Percentiles rank a stretch among this genome's conserved stretches.
Evolutionary conservation across 2,113 vertebrate genomes (phyloP).

Genomic region (Tautogolabrus adspersus): DNA sequence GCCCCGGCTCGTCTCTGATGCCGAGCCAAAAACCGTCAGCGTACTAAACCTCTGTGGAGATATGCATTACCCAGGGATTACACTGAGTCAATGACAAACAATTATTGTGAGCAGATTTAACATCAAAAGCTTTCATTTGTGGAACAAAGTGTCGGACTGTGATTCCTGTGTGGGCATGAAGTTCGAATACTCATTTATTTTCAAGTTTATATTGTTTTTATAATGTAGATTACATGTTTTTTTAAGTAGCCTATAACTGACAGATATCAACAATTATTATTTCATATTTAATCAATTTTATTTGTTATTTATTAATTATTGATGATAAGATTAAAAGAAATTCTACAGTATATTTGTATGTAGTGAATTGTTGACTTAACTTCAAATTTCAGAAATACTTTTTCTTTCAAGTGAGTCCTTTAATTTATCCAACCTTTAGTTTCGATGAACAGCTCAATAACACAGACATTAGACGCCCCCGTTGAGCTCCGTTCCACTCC

Average conservation of each 20-base stretch:
- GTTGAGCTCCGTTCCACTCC: slow-evolving; percentile 14
- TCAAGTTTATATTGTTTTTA: neutral
- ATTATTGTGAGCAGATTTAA: slow-evolving; percentile 43
- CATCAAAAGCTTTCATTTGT: slow-evolving; percentile 40
- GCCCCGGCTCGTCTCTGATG: slow-evolving; percentile 63
- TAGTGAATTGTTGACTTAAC: neutral
- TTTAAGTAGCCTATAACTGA: too few species aligned
- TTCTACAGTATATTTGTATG: too few species aligned
- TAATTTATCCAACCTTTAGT: neutral
- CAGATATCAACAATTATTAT: neutral
- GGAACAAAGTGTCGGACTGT: neutral
- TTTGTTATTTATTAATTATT: neutral
- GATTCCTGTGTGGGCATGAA: neutral
- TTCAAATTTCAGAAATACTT: neutral
- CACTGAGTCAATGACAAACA: slow-evolving; percentile 58
- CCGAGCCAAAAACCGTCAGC: slow-evolving; percentile 59
- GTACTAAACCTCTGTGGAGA: slow-evolving; percentile 55
- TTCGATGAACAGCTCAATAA: slow-evolving; percentile 9
- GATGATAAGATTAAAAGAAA: too few species aligned
- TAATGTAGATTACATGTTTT: neutral
- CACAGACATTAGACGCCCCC: neutral
- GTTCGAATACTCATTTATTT: neutral
- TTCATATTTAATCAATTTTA: neutral
- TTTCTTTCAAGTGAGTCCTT: neutral
- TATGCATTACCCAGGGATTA: slow-evolving; percentile 64